These are phyloP conservation scores for Felis catus DNA, from an alignment of 2,113 vertebrate species.

Conservation along the genomic window F.catus_Fca126_mat1.0 CM031412.1:216562501-216563000, in stretches of 20 bases:
- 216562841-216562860: not conserved
- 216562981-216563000: not conserved
- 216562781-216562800: not conserved
- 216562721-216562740: not conserved
- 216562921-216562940: not conserved
- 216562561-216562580: not conserved
- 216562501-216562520: not conserved
- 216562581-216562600: not conserved
- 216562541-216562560: not conserved
- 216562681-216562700: not conserved
- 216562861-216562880: too few relatives aligned
- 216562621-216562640: not conserved
- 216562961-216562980: not conserved
- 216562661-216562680: not conserved
- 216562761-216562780: fast-evolving
- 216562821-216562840: not conserved
- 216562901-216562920: not conserved
- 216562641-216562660: not conserved
- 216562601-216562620: fast-evolving
- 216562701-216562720: fast-evolving
- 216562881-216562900: not conserved
- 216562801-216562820: not conserved
- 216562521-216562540: not conserved
- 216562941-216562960: not conserved
- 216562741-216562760: not conserved